Evolutionary conservation across 2,888 invertebrate genomes (phyloP).

Genomic region (Lithosia quadra): DNA sequence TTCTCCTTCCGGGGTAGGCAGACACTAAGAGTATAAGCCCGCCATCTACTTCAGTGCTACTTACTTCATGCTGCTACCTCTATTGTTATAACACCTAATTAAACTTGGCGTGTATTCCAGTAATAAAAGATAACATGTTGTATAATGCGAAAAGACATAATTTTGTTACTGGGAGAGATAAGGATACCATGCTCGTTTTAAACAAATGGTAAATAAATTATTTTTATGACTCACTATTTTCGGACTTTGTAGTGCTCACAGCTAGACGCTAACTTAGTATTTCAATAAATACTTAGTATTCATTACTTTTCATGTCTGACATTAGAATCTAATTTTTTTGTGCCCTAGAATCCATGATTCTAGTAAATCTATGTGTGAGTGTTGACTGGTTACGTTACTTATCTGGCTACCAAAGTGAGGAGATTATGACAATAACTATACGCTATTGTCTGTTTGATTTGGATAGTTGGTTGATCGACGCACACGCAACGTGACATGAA

Average conservation of each 20-base stretch:
- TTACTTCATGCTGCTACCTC: too few species aligned
- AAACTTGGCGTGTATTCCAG: background rate
- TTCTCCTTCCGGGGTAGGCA: background rate
- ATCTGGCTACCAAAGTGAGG: slow-evolving; percentile 3
- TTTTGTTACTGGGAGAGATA: background rate
- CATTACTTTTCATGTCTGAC: too few species aligned
- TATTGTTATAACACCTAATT: background rate
- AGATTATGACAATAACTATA: slow-evolving; percentile 14
- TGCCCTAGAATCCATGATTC: background rate
- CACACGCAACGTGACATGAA: background rate
- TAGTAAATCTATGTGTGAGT: background rate
- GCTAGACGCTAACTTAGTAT: background rate
- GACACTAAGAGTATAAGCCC: background rate
- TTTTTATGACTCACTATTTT: slow-evolving; percentile 4
- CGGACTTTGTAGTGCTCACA: background rate
- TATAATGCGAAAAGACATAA: background rate
- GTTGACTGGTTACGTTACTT: slow-evolving; percentile 6
- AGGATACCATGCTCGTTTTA: background rate
- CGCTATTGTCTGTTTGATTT: slow-evolving; percentile 8
- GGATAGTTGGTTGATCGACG: background rate
- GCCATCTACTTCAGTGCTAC: background rate
- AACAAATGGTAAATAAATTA: background rate
- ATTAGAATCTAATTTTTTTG: background rate
- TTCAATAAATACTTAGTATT: too few species aligned
- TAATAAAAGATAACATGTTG: slow-evolving; percentile 3